A percentile compares a stretch with the other conserved stretches of the same genome.
phyloP scores from a whole-genome alignment of 2,797 vertebrate species.

The Mionectes olivaceus region DNA sequence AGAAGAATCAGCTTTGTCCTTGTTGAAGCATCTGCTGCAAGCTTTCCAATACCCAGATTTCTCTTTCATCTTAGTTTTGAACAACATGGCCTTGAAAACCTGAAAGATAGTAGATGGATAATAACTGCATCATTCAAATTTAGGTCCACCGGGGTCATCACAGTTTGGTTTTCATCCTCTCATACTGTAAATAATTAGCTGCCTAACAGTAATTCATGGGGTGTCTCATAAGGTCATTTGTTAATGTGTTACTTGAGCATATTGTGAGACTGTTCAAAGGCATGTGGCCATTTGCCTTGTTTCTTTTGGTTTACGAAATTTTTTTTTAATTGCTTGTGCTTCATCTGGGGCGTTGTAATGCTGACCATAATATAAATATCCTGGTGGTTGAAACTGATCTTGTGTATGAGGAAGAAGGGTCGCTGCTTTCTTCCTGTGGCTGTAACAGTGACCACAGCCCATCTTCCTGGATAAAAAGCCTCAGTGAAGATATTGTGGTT shows the following conservation, averaged over 20 bases:
- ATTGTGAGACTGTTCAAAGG: neutral
- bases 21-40: neutral
- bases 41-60: neutral
- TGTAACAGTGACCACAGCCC: neutral
- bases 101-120: neutral
- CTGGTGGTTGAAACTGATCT: neutral
- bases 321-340: neutral
- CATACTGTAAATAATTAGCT: slow-evolving; percentile 37
- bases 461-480: neutral
- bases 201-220: neutral
- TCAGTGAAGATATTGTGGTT: neutral
- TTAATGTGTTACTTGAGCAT: slow-evolving; percentile 25
- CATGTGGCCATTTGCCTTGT: neutral
- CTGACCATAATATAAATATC: neutral
- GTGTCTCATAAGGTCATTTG: neutral
- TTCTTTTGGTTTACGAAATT: neutral
- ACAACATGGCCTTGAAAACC: neutral
- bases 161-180: neutral
- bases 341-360: neutral
- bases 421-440: neutral
- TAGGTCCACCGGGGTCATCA: neutral
- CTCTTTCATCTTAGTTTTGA: slow-evolving; percentile 1
- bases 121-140: neutral
- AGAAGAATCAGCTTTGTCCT: neutral
- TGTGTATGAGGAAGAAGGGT: neutral